These are phyloP conservation scores for Metallyticus violacea DNA, from an alignment of 2,888 invertebrate species.

Conservation along the genomic window DNA sequence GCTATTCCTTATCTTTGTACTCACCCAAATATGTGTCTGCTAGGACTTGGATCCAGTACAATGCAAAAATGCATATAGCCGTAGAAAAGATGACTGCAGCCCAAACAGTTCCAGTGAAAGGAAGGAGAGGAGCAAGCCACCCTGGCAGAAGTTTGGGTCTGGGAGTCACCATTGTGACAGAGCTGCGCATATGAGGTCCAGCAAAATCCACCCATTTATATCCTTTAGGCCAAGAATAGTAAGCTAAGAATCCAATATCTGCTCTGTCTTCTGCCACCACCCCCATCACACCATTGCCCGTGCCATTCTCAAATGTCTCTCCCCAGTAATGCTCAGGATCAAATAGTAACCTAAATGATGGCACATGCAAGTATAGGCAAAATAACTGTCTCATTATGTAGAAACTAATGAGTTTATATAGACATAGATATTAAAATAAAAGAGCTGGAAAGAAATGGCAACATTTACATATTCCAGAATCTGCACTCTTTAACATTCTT, in stretches of 20 bases:
- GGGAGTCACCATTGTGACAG: slow-evolving; percentile 5
- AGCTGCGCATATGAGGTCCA: neutral
- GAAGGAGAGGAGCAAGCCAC: neutral
- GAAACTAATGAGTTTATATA: neutral
- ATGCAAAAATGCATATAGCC: neutral
- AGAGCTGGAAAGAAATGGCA: no score
- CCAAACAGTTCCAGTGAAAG: neutral
- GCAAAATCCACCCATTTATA: neutral
- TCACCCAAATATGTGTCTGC: neutral
- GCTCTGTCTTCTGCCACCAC: neutral
- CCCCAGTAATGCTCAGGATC: slow-evolving; percentile 6
- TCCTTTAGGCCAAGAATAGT: neutral
- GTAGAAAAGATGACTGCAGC: neutral
- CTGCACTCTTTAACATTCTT: no score
- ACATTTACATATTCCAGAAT: no score
- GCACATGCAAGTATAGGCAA: neutral
- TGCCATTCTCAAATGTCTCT: neutral
- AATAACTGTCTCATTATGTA: neutral
- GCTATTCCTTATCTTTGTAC: neutral
- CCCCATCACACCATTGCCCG: neutral
- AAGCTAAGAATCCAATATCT: slow-evolving; percentile 1
- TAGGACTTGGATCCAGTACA: neutral
- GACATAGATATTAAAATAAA: no score
- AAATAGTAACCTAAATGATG: neutral
- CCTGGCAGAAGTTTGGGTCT: neutral